Evolutionary conservation across 1,140 invertebrate genomes (phyloP).

Genomic region (Drosophila ogumai): DNA sequence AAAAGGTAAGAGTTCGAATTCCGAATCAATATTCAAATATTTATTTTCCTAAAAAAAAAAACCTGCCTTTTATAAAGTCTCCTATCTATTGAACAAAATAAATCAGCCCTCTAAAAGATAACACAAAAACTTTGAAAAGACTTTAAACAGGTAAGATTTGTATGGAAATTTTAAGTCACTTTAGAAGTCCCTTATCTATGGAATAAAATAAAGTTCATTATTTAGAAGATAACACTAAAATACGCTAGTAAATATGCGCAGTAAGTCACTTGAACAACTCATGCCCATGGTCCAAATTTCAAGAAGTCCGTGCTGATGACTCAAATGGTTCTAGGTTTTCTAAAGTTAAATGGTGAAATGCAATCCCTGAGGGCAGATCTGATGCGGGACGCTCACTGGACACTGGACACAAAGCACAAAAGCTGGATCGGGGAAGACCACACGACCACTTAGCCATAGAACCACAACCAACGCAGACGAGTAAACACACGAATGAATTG

Average conservation of each 20-base stretch:
- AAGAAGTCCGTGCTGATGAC: slow-evolving; percentile 11
- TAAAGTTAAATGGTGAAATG: slow-evolving; percentile 28
- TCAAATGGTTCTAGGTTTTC: background rate
- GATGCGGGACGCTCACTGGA: slow-evolving; percentile 43
- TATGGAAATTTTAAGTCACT: background rate
- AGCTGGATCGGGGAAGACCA: slow-evolving; percentile 20
- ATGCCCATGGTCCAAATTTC: slow-evolving; percentile 11
- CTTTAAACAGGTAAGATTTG: background rate
- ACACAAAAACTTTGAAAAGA: background rate
- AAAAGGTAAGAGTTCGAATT: background rate
- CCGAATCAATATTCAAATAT: background rate
- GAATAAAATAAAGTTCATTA: slow-evolving; percentile 5
- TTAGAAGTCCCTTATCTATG: background rate
- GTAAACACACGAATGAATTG: slow-evolving; percentile 54
- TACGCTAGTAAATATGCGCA: background rate
- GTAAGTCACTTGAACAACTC: slow-evolving; percentile 2
- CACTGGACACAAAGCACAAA: slow-evolving; percentile 34
- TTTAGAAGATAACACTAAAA: slow-evolving; percentile 11
- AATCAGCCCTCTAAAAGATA: background rate
- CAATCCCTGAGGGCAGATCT: slow-evolving; percentile 7
- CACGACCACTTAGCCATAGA: slow-evolving; percentile 18
- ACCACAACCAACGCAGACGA: slow-evolving; percentile 57
- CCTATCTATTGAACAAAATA: slow-evolving; percentile 1
- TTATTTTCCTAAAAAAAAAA: no score
- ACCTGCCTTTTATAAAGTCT: background rate